Conservation (phyloP, 2,113 vertebrate species). For the Pimephales promelas region DNA sequence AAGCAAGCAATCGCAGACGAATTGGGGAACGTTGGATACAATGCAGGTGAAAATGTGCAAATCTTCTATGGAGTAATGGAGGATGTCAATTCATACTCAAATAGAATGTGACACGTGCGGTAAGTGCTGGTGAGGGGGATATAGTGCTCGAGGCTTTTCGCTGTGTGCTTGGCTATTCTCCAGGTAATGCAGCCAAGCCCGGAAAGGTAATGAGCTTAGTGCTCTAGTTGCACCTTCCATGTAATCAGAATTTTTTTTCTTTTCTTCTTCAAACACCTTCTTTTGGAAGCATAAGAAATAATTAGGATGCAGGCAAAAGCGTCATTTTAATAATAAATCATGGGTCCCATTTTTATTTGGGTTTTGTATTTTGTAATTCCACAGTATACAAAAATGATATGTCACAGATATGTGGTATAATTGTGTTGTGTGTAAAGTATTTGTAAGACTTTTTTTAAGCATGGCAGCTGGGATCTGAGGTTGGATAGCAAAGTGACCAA, state of each 20-base stretch:
- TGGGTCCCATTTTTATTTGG: not conserved
- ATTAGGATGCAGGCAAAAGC: not conserved
- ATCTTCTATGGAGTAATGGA: conserved; percentile 32
- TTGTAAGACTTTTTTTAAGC: not conserved
- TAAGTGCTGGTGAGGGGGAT: conserved; percentile 41
- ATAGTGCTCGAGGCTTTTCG: conserved; percentile 19
- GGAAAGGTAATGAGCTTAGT: conserved; percentile 66
- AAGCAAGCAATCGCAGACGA: conserved; percentile 9
- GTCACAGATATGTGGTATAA: not conserved
- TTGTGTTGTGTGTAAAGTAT: not conserved
- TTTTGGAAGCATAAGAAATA: conserved; percentile 1
- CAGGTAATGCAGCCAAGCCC: conserved; percentile 57
- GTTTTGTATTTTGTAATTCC: not conserved
- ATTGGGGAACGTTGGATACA: conserved; percentile 39
- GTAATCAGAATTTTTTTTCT: conserved; percentile 64
- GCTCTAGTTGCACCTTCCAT: conserved; percentile 62
- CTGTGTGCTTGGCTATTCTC: conserved; percentile 49
- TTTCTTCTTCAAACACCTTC: not conserved
- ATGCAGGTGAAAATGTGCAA: conserved; percentile 42
- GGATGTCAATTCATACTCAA: conserved; percentile 49
- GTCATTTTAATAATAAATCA: not conserved
- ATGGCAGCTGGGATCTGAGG: too few relatives aligned
- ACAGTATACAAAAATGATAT: not conserved
- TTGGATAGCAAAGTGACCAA: not conserved
- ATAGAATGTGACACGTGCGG: conserved; percentile 52